Base-by-base conservation (phyloP, 2,888 invertebrate species). In the Ypsolopha sequella region DNA sequence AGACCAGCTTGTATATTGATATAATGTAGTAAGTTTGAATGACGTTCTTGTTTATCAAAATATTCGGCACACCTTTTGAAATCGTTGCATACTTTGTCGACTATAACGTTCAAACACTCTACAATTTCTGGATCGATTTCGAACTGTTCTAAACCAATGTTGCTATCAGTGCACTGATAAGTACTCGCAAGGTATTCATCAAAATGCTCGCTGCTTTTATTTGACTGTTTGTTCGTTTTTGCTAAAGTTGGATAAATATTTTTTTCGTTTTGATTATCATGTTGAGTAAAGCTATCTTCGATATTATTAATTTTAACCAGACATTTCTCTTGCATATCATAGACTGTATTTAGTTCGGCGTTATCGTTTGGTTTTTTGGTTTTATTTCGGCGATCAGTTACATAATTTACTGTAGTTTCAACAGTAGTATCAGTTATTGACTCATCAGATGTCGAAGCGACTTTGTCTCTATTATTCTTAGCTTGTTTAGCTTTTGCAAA, bases 221-320 rank as follows among this genome's bases (percentile, higher is more conserved):
- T 75, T 0, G 68, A 68, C 58, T 67, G 68, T 48, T 79, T 80
- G 1, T 77, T 67, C 65, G 73, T 76, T 36, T 61, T 70, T 1
- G 78, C 79, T 52, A 78, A 58, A 8, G 69, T 63, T 33, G 80
- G 76, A 61, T 76, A 81, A 44, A 77, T 65, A 6, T 64, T 52
- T 11, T 70, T 52, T 41, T 72, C 64, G 2, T 59, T 59, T 9
- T 53, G 53, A 47, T 55, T 56, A 45, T 68, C 71, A 54, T 80
- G 76, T 55, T 79, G 68, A 0, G 71, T 64, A 53, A 81, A 79
- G 50, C 76, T 75, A 6, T 70, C 56, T 60, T 81, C 78, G 6
- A 78, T 61, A 4, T 56, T n/a, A n/a, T n/a, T n/a, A n/a, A n/a
- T n/a, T n/a, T n/a, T 24, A 24, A 24, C 2, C 24, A 24, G 2